These are phyloP conservation scores for Spondyliosoma cantharus DNA, from an alignment of 2,797 vertebrate species.

Conservation along the genomic window DNA sequence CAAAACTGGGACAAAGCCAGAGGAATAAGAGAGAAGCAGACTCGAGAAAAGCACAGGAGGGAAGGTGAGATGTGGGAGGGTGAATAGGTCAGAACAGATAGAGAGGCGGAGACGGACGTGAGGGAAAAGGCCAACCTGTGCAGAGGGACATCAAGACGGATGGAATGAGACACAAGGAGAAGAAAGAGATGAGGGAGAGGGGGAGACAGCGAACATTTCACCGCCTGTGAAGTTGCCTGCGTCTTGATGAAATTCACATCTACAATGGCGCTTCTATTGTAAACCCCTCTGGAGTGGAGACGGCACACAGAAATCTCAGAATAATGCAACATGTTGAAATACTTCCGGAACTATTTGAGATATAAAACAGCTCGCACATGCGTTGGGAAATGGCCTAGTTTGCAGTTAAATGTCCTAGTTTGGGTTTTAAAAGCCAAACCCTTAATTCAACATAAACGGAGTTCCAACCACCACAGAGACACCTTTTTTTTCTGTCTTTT, in stretches of 20 bases:
- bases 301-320: slow-evolving; percentile 29
- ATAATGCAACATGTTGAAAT: slow-evolving; percentile 64
- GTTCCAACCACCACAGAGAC: slow-evolving; percentile 29
- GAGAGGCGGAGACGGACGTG: slow-evolving; percentile 25
- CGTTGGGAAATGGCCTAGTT: slow-evolving; percentile 57
- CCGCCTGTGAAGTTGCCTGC: slow-evolving; percentile 34
- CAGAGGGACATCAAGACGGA: slow-evolving; percentile 37
- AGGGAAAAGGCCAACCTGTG: slow-evolving; percentile 47
- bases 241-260: slow-evolving; percentile 45
- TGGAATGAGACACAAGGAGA: slow-evolving; percentile 7
- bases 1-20: slow-evolving; percentile 78
- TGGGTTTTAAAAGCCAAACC: slow-evolving; percentile 46
- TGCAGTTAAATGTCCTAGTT: slow-evolving; percentile 64
- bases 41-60: slow-evolving; percentile 45
- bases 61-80: slow-evolving; percentile 47
- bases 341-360: slow-evolving; percentile 53
- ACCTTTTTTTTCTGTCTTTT: background rate
- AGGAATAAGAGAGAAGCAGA: slow-evolving; percentile 42
- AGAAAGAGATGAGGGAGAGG: slow-evolving; percentile 10
- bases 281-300: slow-evolving; percentile 45
- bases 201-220: slow-evolving; percentile 4
- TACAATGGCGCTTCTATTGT: slow-evolving; percentile 42
- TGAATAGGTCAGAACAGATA: slow-evolving; percentile 49
- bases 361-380: slow-evolving; percentile 46
- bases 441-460: slow-evolving; percentile 47